Conservation (phyloP, 2,113 vertebrate species). For the Dicaeum eximium region DNA sequence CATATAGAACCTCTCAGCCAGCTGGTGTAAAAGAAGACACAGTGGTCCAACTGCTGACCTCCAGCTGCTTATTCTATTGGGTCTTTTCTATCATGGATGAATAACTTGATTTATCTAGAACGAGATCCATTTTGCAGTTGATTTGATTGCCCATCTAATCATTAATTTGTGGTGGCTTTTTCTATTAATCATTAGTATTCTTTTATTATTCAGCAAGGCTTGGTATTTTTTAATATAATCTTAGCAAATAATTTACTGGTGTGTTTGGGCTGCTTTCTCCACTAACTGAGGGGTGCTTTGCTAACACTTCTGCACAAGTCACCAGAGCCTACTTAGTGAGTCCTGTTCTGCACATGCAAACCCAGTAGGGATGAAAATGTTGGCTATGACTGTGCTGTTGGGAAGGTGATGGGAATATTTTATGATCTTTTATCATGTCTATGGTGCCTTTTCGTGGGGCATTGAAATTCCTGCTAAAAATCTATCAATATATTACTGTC, state of each 20-base stretch:
- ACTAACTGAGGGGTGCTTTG: neutral
- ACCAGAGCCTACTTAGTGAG: neutral
- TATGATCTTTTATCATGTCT: neutral
- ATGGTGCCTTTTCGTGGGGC: fast-evolving
- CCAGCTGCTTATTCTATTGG: neutral
- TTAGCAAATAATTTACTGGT: neutral
- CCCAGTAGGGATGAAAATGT: neutral
- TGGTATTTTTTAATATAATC: neutral
- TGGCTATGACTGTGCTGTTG: neutral
- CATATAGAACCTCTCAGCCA: neutral
- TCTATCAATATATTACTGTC: neutral
- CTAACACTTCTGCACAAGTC: neutral
- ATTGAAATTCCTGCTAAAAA: neutral
- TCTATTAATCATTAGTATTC: neutral
- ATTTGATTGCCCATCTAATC: neutral
- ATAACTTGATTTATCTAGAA: neutral
- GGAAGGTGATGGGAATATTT: neutral
- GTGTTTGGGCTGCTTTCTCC: neutral
- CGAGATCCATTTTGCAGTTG: neutral
- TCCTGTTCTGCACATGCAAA: neutral
- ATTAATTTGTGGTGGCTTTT: neutral
- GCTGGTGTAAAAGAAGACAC: neutral
- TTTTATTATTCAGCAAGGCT: neutral
- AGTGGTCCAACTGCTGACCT: neutral
- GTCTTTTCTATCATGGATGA: neutral